Conservation (phyloP, 2,888 invertebrate species). For the Arrhopalites spinosus region DNA sequence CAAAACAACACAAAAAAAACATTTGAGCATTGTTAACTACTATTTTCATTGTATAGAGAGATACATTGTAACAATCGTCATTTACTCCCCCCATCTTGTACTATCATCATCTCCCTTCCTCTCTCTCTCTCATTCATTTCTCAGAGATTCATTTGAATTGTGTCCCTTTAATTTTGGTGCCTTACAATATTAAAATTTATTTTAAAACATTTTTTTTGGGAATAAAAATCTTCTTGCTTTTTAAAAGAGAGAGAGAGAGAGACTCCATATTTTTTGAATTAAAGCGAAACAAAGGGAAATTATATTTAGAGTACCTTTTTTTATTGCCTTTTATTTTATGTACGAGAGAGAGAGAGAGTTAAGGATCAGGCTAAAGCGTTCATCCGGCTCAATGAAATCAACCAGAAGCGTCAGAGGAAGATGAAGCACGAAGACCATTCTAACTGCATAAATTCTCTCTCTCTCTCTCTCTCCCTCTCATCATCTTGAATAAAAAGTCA, state of each 20-base stretch:
- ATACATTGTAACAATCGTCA: background rate
- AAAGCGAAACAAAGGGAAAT: too few relatives aligned
- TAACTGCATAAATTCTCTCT: background rate
- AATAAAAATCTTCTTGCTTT: too few relatives aligned
- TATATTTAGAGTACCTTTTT: background rate
- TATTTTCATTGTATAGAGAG: too few relatives aligned
- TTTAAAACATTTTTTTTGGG: too few relatives aligned
- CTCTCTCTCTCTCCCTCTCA: background rate
- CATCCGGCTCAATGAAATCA: background rate
- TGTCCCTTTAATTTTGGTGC: too few relatives aligned
- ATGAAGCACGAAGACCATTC: too few relatives aligned
- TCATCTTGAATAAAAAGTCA: background rate
- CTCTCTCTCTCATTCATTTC: too few relatives aligned
- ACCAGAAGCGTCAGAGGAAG: too few relatives aligned
- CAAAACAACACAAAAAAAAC: conserved; percentile 14
- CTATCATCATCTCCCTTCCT: background rate
- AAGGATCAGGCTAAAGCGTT: background rate
- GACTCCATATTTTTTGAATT: too few relatives aligned
- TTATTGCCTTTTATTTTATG: background rate
- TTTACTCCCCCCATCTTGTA: background rate
- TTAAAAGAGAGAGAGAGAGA: too few relatives aligned
- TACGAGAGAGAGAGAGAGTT: background rate
- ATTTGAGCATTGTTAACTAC: background rate
- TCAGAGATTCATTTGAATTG: too few relatives aligned
- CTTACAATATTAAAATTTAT: too few relatives aligned